phyloP scores from a whole-genome alignment of 2,113 vertebrate species.

The Triplophysa tibetana region DNA sequence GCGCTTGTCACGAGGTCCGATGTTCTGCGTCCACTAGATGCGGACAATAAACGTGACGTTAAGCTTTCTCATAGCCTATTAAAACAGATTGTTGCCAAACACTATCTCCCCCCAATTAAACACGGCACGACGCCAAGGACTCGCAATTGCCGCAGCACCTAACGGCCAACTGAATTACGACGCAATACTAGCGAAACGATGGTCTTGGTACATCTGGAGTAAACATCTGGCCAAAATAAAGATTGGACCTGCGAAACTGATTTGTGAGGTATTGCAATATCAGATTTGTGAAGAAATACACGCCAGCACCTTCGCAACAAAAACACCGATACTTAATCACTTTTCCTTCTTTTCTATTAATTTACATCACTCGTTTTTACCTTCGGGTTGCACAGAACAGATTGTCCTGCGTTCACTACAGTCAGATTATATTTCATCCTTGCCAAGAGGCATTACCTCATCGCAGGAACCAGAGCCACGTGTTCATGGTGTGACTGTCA shows the following conservation, averaged over 20 bases:
- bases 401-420: neutral
- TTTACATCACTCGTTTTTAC: constrained; percentile 8
- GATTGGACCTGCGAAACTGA: neutral
- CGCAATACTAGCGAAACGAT: neutral
- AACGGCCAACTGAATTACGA: constrained; percentile 26
- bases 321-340: neutral
- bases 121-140: neutral
- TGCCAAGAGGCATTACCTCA: constrained; percentile 52
- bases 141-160: neutral
- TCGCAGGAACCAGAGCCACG: constrained; percentile 38
- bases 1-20: constrained; percentile 26
- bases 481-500: constrained; percentile 45
- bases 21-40: constrained; percentile 23
- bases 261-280: constrained; percentile 28
- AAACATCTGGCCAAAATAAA: constrained; percentile 46
- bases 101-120: constrained; percentile 39
- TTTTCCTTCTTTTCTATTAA: constrained; percentile 17
- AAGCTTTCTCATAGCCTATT: neutral
- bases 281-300: neutral
- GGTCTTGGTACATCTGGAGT: constrained; percentile 7
- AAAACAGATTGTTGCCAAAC: constrained; percentile 35
- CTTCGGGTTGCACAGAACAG: constrained; percentile 20
- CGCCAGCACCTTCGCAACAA: neutral
- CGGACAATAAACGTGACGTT: neutral
- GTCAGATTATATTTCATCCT: neutral